phyloP scores from a whole-genome alignment of 1,140 invertebrate genomes.

The Limonius californicus region DNA sequence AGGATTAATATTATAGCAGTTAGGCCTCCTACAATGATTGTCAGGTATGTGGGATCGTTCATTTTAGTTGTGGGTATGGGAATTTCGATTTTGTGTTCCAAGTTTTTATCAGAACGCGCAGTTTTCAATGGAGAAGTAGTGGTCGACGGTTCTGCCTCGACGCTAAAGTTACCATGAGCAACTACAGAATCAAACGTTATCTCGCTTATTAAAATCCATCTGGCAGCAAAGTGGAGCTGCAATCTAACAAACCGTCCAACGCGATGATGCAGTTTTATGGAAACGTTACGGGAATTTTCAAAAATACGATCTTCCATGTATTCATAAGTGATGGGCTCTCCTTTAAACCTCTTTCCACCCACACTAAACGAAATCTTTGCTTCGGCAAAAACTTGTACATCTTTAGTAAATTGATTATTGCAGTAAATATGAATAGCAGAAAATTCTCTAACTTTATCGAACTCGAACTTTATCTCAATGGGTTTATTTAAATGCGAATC shows the following conservation, averaged over 20 bases:
- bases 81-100: constrained; percentile 51
- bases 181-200: constrained; percentile 73
- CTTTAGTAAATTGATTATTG: constrained; percentile 77
- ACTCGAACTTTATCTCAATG: constrained; percentile 80
- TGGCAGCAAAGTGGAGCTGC: constrained; percentile 73
- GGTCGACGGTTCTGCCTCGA: constrained; percentile 50
- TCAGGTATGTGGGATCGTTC: constrained; percentile 74
- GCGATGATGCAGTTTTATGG: constrained; percentile 70
- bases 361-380: constrained; percentile 61
- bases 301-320: constrained; percentile 57
- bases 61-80: constrained; percentile 64
- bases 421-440: constrained; percentile 77
- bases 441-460: constrained; percentile 84
- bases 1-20: constrained; percentile 73
- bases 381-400: constrained; percentile 66
- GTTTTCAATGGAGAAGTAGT: constrained; percentile 48
- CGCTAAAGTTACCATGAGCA: constrained; percentile 69
- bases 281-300: constrained; percentile 63
- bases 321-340: constrained; percentile 57
- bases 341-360: constrained; percentile 60
- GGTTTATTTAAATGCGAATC: constrained; percentile 63
- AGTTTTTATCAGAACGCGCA: constrained; percentile 40
- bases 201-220: constrained; percentile 88
- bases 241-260: constrained; percentile 74
- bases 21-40: constrained; percentile 75